These are phyloP conservation scores for Coecobrya sp. DNA, from an alignment of 2,888 invertebrate genomes.

Conservation along the genomic window DNA sequence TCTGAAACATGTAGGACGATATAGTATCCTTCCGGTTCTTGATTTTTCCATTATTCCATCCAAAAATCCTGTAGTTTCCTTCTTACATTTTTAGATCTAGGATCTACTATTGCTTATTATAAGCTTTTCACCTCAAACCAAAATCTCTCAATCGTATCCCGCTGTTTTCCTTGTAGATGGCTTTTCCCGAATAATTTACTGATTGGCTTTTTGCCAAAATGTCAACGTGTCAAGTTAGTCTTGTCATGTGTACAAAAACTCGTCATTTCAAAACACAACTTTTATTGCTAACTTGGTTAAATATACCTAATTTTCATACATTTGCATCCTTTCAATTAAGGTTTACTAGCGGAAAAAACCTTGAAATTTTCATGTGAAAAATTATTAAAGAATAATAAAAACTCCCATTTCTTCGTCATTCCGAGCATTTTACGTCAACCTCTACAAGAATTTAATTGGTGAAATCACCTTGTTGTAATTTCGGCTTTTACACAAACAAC, in stretches of 20 bases:
- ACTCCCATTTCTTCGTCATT: background rate
- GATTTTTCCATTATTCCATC: too few relatives aligned
- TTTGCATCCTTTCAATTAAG: background rate
- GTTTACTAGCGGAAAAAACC: background rate
- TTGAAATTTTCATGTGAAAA: constrained; percentile 11
- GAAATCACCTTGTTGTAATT: background rate
- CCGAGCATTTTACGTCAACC: background rate
- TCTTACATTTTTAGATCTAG: too few relatives aligned
- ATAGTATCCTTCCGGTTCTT: background rate
- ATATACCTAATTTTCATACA: background rate
- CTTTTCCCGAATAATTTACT: background rate
- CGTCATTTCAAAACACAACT: too few relatives aligned
- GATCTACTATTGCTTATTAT: too few relatives aligned
- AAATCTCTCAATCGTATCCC: background rate
- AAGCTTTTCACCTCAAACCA: too few relatives aligned
- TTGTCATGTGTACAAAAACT: background rate
- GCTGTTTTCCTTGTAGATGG: background rate
- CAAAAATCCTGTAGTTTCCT: too few relatives aligned
- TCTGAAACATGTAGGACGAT: background rate
- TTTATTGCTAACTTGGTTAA: background rate
- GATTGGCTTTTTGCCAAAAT: constrained; percentile 24
- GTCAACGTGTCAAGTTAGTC: constrained; percentile 14
- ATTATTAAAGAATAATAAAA: too few relatives aligned
- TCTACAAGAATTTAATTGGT: constrained; percentile 6
- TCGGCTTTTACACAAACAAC: background rate